phyloP scores from a whole-genome alignment of 2,888 invertebrate species.

The Bellardia pandia region DNA sequence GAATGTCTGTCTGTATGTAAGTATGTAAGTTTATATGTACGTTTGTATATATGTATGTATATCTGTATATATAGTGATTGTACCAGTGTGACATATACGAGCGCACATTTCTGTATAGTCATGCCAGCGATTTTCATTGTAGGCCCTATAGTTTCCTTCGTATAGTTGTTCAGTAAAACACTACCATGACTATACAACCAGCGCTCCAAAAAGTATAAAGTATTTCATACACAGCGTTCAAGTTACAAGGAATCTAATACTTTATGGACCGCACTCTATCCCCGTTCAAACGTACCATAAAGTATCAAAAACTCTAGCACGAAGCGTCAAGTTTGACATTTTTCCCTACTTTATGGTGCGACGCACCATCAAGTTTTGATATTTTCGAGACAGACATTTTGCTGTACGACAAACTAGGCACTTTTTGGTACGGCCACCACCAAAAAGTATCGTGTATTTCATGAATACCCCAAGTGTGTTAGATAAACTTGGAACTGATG shows the following conservation, averaged over 20 bases:
- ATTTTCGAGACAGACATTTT: constrained; percentile 74
- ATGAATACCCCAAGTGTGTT: constrained; percentile 65
- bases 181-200: constrained; percentile 79
- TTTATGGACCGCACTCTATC: constrained; percentile 80
- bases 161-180: constrained; percentile 74
- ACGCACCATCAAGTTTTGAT: constrained; percentile 78
- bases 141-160: constrained; percentile 78
- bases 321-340: constrained; percentile 82
- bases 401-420: constrained; percentile 75
- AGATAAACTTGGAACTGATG: constrained; percentile 76
- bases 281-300: constrained; percentile 82
- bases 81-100: constrained; percentile 80
- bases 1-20: constrained; percentile 22
- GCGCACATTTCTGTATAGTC: constrained; percentile 77
- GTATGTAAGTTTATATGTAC: constrained; percentile 4
- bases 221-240: constrained; percentile 65
- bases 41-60: constrained; percentile 31
- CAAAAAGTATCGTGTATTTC: constrained; percentile 79
- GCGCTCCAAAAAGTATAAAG: constrained; percentile 77
- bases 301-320: constrained; percentile 78
- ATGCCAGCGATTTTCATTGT: constrained; percentile 78
- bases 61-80: constrained; percentile 72
- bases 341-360: constrained; percentile 82
- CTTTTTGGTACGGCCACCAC: constrained; percentile 82
- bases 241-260: constrained; percentile 73